Conservation (phyloP, 2,888 invertebrate species). For the Agrochola lota region DNA sequence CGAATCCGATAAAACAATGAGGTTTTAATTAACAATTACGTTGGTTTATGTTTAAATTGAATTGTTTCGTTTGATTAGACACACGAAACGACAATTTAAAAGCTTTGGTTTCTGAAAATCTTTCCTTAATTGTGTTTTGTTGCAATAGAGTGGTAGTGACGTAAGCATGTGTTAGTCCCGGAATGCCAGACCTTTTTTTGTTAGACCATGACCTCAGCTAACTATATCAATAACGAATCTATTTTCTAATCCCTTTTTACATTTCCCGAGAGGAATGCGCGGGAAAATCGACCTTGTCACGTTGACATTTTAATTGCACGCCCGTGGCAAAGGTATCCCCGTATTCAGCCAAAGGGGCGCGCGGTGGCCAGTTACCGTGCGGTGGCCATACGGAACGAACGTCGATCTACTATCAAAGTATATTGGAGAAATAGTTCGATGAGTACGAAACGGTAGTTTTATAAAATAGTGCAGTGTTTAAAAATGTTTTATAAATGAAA, state of each 20-base stretch:
- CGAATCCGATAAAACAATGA: too few species aligned
- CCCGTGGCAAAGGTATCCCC: slow-evolving; percentile 66
- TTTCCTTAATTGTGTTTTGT: too few species aligned
- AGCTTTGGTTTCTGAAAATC: too few species aligned
- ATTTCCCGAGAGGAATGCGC: slow-evolving; percentile 55
- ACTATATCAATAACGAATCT: slow-evolving; percentile 26
- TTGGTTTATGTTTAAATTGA: too few species aligned
- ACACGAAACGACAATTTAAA: too few species aligned
- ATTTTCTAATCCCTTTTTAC: slow-evolving; percentile 40
- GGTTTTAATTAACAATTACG: too few species aligned
- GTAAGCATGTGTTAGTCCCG: too few species aligned
- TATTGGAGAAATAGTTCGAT: slow-evolving; percentile 44
- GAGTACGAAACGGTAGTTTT: slow-evolving; percentile 3
- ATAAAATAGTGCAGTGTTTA: slow-evolving; percentile 46
- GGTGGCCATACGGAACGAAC: slow-evolving; percentile 32
- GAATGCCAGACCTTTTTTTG: too few species aligned
- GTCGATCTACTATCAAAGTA: slow-evolving; percentile 1
- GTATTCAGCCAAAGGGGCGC: slow-evolving; percentile 57
- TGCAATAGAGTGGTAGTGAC: too few species aligned
- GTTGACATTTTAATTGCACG: slow-evolving; percentile 67
- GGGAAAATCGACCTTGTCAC: slow-evolving; percentile 66
- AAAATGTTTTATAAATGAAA: slow-evolving; percentile 37
- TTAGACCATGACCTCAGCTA: too few species aligned
- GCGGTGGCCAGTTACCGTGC: slow-evolving; percentile 48
- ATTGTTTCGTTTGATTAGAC: too few species aligned